These are phyloP conservation scores for Drosophila bocqueti DNA, from an alignment of 1,140 invertebrate species.

Conservation along the genomic window DNA sequence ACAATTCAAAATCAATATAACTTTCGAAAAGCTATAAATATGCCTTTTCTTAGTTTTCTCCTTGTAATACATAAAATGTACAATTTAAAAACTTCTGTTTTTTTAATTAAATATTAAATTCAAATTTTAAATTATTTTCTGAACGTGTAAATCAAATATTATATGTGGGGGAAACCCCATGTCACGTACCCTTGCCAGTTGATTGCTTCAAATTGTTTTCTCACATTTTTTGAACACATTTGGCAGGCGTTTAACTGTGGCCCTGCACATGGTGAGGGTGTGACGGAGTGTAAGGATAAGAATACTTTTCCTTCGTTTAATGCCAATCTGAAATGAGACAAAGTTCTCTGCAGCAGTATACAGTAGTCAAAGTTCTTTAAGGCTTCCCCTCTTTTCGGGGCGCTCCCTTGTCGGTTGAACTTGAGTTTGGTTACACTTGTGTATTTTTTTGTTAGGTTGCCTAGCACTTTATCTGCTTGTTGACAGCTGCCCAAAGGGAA, in stretches of 20 bases:
- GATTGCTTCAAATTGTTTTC: conserved; percentile 80
- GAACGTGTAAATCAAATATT: conserved; percentile 21
- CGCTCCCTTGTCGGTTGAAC: not conserved
- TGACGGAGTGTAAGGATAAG: conserved; percentile 1
- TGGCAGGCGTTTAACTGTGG: conserved; percentile 63
- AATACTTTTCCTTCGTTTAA: conserved; percentile 51
- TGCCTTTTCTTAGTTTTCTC: not conserved
- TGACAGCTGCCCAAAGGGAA: conserved; percentile 80
- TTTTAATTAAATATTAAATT: not conserved
- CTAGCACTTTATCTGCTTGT: conserved; percentile 75
- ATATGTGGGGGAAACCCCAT: conserved; percentile 29
- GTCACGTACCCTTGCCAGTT: conserved; percentile 73
- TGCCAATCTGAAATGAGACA: conserved; percentile 58
- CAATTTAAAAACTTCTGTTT: too few species aligned
- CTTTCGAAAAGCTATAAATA: too few species aligned
- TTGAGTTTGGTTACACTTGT: conserved; percentile 26
- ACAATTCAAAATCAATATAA: too few species aligned
- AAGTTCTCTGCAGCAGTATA: conserved; percentile 29
- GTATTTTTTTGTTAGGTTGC: conserved; percentile 51
- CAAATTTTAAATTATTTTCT: not conserved
- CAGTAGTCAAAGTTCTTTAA: conserved; percentile 29
- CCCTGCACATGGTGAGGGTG: conserved; percentile 12
- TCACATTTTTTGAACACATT: conserved; percentile 73
- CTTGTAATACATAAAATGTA: not conserved
- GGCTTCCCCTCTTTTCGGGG: not conserved